Conservation (phyloP, 2,797 vertebrate species). For the Sebastes variabilis region DNA sequence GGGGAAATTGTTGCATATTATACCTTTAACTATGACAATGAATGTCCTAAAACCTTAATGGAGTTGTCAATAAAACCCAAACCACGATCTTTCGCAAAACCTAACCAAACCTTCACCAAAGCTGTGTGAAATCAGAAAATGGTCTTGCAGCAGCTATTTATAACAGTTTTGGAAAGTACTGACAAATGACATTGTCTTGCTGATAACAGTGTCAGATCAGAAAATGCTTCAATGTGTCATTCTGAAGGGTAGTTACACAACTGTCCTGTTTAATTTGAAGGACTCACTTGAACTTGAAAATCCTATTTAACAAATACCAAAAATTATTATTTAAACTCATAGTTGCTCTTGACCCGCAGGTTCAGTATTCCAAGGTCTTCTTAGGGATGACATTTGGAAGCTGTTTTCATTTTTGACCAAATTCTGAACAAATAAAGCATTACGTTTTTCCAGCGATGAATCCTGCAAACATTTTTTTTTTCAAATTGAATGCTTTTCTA, state of each 20-base stretch:
- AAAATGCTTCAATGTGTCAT: not conserved
- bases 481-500: not conserved
- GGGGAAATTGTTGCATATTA: not conserved
- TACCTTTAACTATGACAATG: not conserved
- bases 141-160: not conserved
- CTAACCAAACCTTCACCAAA: not conserved
- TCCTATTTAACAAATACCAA: not conserved
- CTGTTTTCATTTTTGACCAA: not conserved
- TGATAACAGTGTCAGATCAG: not conserved
- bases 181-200: not conserved
- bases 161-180: not conserved
- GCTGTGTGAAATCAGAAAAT: not conserved
- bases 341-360: not conserved
- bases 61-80: not conserved
- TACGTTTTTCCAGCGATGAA: not conserved
- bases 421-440: not conserved
- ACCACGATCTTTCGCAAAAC: not conserved
- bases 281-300: not conserved
- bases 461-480: not conserved
- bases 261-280: not conserved
- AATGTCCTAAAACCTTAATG: not conserved
- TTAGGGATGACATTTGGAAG: not conserved
- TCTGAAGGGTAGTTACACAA: not conserved
- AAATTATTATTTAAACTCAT: not conserved
- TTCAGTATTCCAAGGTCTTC: not conserved